These are phyloP conservation scores for Diadumene lineata DNA, from an alignment of 92 coral and sea anemone species.

Conservation along the genomic window DNA sequence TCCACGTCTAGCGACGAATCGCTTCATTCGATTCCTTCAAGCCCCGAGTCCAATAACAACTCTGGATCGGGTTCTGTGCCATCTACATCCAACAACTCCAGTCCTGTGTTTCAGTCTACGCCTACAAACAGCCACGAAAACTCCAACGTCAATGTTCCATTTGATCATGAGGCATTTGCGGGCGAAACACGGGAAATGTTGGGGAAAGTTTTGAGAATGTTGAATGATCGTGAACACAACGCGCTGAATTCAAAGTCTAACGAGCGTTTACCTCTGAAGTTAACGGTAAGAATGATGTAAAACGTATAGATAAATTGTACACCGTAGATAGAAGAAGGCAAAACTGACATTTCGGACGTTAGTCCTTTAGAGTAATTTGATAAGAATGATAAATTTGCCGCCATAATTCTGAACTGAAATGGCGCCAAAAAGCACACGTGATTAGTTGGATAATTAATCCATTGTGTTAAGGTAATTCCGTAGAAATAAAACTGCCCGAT, in stretches of 20 bases:
- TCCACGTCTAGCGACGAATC: not conserved
- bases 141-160: not conserved
- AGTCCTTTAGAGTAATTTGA: not conserved
- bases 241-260: not conserved
- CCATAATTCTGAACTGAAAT: not conserved
- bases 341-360: not conserved
- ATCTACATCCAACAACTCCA: not conserved
- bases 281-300: not conserved
- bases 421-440: too few relatives aligned
- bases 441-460: too few relatives aligned
- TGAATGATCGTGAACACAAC: not conserved
- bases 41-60: not conserved
- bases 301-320: too few relatives aligned
- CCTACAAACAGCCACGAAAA: not conserved
- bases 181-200: not conserved
- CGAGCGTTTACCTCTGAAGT: constrained; percentile 8
- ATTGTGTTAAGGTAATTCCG: too few relatives aligned
- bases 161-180: not conserved
- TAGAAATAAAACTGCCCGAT: too few relatives aligned
- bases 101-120: not conserved
- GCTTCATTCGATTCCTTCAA: not conserved
- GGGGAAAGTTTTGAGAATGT: not conserved
- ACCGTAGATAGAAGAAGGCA: too few relatives aligned
- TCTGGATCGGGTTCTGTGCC: not conserved
- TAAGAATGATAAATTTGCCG: not conserved